A percentile compares a stretch with the other conserved stretches of the same genome.
Evolutionary conservation across 2,888 invertebrate genomes (phyloP).

Genomic region (Himalopsyche japonica): DNA sequence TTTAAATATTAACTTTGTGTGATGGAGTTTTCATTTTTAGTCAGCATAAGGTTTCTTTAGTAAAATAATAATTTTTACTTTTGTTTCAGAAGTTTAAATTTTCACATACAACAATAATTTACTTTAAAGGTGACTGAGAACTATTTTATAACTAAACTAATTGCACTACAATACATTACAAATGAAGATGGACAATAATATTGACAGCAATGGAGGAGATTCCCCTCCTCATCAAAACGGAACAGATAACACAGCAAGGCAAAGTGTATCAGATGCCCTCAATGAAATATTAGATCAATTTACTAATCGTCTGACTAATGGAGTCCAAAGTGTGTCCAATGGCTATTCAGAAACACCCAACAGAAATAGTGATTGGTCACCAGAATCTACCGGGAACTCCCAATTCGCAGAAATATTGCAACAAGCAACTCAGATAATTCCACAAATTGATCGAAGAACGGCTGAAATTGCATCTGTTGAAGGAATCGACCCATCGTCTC

Average conservation of each 20-base stretch:
- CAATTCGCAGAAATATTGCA: slow-evolving; percentile 24
- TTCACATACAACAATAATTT: no score
- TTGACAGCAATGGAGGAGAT: slow-evolving; percentile 57
- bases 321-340: slow-evolving; percentile 3
- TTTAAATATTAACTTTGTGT: no score
- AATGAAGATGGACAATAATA: slow-evolving; percentile 60
- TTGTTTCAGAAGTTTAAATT: no score
- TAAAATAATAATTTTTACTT: no score
- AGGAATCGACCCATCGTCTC: slow-evolving; percentile 58
- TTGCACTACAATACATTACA: slow-evolving; percentile 8
- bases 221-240: slow-evolving; percentile 45
- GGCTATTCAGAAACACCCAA: slow-evolving; percentile 7
- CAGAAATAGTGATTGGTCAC: not conserved
- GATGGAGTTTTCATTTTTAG: no score
- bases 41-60: no score
- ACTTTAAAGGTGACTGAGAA: not conserved
- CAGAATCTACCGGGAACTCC: not conserved
- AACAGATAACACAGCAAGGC: slow-evolving; percentile 25
- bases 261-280: slow-evolving; percentile 29
- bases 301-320: slow-evolving; percentile 24
- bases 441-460: slow-evolving; percentile 41
- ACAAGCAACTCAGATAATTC: slow-evolving; percentile 9
- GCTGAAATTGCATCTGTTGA: slow-evolving; percentile 55
- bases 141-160: not conserved
- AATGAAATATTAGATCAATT: slow-evolving; percentile 35